Percentiles rank a stretch among this genome's conserved stretches.
These are phyloP conservation scores for Lates japonicus DNA, from an alignment of 2,797 vertebrate genomes.

Conservation along the genomic window DNA sequence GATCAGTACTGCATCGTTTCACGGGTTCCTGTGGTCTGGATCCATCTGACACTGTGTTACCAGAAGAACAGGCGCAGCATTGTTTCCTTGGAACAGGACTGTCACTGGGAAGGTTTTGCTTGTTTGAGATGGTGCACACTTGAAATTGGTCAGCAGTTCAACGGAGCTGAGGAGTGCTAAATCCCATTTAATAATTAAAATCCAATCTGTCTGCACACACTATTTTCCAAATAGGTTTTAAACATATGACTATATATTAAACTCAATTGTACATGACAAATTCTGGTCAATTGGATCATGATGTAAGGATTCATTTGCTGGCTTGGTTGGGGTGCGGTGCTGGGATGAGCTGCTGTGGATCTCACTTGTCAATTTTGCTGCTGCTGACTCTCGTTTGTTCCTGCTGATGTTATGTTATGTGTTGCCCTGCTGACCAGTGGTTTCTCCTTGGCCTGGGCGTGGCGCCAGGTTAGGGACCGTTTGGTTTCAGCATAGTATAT, in stretches of 20 bases:
- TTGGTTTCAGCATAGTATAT: no score
- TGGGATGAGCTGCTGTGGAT: no score
- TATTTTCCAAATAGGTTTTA: constrained; percentile 17
- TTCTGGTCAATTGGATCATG: constrained; percentile 12
- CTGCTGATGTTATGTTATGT: no score
- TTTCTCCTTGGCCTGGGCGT: constrained; percentile 26
- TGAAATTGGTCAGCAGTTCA: constrained; percentile 37
- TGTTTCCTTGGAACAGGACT: constrained; percentile 23
- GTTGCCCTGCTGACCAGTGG: constrained; percentile 47
- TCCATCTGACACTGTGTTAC: constrained; percentile 40
- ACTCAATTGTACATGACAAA: constrained; percentile 41
- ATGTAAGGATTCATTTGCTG: constrained; percentile 33
- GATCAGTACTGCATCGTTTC: no score
- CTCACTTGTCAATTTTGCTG: no score
- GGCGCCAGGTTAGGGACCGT: constrained; percentile 46
- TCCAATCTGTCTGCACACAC: constrained; percentile 36
- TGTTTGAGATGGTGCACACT: constrained; percentile 25
- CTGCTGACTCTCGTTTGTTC: no score
- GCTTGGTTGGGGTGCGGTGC: no score
- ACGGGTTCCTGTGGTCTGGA: constrained; percentile 38
- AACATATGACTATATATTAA: constrained; percentile 41
- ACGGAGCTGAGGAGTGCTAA: constrained; percentile 29
- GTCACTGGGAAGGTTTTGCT: constrained; percentile 17
- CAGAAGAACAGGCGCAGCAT: constrained; percentile 44
- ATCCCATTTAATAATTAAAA: constrained; percentile 56